These are phyloP conservation scores for Nipponia nippon DNA, from an alignment of 2,113 vertebrate genomes.

Conservation along the genomic window DNA sequence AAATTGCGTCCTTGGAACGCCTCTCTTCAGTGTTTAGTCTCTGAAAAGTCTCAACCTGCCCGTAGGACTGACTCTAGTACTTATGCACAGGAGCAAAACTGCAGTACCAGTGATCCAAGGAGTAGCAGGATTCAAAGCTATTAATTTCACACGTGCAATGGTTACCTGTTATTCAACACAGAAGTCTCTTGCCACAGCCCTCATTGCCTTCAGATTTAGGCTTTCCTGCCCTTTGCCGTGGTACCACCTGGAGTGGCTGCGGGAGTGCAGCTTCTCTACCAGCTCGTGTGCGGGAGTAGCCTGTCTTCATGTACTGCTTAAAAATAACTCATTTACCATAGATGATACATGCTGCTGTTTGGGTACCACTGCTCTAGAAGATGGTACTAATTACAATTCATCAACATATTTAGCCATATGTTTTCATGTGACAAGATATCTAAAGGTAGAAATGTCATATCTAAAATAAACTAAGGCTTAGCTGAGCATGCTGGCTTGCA, in stretches of 20 bases:
- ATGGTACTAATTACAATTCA: not conserved
- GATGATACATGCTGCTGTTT: not conserved
- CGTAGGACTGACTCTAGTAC: not conserved
- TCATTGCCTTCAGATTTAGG: not conserved
- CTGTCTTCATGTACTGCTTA: not conserved
- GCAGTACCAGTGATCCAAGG: not conserved
- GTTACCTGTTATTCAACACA: not conserved
- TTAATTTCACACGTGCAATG: not conserved
- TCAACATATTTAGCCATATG: fast-evolving
- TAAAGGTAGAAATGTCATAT: not conserved
- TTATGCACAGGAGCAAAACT: not conserved
- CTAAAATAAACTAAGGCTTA: not conserved
- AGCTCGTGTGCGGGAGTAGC: not conserved
- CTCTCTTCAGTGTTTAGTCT: not conserved
- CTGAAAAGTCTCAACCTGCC: not conserved
- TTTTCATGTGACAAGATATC: not conserved
- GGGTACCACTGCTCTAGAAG: not conserved
- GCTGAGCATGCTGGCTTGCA: not conserved
- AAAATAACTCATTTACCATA: not conserved
- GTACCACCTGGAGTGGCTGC: fast-evolving
- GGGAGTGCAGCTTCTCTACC: not conserved
- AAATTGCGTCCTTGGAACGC: not conserved
- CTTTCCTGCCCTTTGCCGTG: not conserved
- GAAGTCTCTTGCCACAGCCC: not conserved
- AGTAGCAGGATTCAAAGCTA: not conserved